Base-by-base conservation (phyloP, 2,888 invertebrate genomes). In the Tribolium freemani region DNA sequence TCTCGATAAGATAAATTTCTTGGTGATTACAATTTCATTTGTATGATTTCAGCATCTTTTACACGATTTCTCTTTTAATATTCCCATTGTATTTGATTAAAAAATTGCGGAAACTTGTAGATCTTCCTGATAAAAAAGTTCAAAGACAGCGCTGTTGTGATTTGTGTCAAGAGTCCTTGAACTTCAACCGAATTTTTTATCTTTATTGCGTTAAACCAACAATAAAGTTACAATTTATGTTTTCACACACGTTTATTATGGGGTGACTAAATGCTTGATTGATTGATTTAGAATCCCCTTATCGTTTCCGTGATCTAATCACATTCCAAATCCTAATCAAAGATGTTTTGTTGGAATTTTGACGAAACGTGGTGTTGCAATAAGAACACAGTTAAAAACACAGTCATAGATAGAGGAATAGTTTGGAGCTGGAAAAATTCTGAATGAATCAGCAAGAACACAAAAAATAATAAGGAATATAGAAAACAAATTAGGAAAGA, bases 1-100 rank as follows among this genome's bases (percentile, higher is more conserved):
- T 11, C 6, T 58, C 20, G 58, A 58, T 58, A 58, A 58, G 58
- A 58, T 58, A 58, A 58, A 5, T 16, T 58, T 44, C 20, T 16
- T 45, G 5, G 30, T 8, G 21, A 21, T 53, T 10, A 53, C 8
- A 16, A 21, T 20, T 53, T 20, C 6, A 26, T 53, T 38, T 38
- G 10, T n/a, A 16, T 11, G 5, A 46, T 5, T 10, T 10, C 3
- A 46, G 46, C 2, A 46, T 11, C 11, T 50, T 1, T 11, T 50
- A 20, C 13, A 50, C 10, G 20, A 20, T 16, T 50, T 16, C 10
- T 50, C 10, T 50, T 50, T 50, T 5, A 48, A 13, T 13, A n/a
- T 50, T 50, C 10, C 5, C 10, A 16, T 50, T 16, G 50, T 50
- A 16, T 50, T 10, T 20, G 1, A 50, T 50, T 50, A 16, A 1